Evolutionary conservation across 2,888 invertebrate species (phyloP).

Genomic region (Pandemis cinnamomeana): DNA sequence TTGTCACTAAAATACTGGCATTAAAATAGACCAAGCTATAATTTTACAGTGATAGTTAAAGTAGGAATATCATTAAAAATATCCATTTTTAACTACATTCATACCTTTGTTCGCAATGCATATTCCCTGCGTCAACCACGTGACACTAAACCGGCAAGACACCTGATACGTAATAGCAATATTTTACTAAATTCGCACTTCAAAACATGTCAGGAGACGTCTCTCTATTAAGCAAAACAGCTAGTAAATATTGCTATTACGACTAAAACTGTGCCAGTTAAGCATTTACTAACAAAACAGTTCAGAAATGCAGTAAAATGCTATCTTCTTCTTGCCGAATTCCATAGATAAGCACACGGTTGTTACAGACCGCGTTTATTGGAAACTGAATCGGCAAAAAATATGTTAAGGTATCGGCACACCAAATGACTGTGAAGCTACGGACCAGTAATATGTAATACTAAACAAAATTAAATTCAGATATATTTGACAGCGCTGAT

Average conservation of each 20-base stretch:
- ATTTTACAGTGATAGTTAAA: slow-evolving; percentile 27
- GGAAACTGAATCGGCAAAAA: slow-evolving; percentile 36
- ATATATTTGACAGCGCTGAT: too few species aligned
- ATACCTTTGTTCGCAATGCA: slow-evolving; percentile 36
- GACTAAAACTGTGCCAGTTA: neutral
- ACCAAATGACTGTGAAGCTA: slow-evolving; percentile 8
- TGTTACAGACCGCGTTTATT: slow-evolving; percentile 34
- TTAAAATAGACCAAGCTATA: slow-evolving; percentile 36
- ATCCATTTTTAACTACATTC: slow-evolving; percentile 21
- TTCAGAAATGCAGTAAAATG: slow-evolving; percentile 18
- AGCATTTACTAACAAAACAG: neutral
- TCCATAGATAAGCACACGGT: slow-evolving; percentile 24
- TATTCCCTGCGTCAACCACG: slow-evolving; percentile 10
- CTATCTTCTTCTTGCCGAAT: neutral
- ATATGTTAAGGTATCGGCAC: neutral
- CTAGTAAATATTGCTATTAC: slow-evolving; percentile 2
- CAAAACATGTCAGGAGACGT: neutral
- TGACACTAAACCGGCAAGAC: neutral
- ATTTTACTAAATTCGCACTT: neutral
- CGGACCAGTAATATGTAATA: neutral
- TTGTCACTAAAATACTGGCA: slow-evolving; percentile 40
- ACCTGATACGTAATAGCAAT: neutral
- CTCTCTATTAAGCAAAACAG: too few species aligned
- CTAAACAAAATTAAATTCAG: neutral
- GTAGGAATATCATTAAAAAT: slow-evolving; percentile 31